These are phyloP conservation scores for Halcyon chelicuti DNA, from an alignment of 2,797 vertebrate species.

Conservation along the genomic window DNA sequence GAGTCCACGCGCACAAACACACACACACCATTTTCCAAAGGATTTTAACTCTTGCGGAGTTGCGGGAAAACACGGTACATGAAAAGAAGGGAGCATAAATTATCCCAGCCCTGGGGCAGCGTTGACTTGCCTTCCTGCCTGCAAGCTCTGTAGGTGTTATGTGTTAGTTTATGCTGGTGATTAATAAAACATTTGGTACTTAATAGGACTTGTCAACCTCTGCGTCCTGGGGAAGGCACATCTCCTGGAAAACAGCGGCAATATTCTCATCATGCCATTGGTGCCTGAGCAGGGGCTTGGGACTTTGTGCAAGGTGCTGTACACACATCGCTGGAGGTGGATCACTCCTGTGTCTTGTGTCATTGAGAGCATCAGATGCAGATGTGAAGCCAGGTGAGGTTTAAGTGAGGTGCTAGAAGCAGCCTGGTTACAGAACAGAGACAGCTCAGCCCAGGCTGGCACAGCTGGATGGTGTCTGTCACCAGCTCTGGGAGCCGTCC, in stretches of 20 bases:
- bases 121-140: slow-evolving; percentile 2
- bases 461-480: fast-evolving
- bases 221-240: background rate
- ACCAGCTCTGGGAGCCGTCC: background rate
- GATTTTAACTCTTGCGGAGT: background rate
- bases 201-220: background rate
- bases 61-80: background rate
- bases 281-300: fast-evolving
- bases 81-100: background rate
- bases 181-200: slow-evolving; percentile 8
- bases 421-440: background rate
- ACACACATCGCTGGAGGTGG: fast-evolving
- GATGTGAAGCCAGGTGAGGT: fast-evolving
- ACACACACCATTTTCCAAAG: background rate
- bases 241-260: background rate
- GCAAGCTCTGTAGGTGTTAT: background rate
- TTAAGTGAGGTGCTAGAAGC: background rate
- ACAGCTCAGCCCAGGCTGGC: background rate
- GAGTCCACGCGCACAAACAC: background rate
- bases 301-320: background rate
- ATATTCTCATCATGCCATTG: background rate
- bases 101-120: background rate
- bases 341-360: fast-evolving
- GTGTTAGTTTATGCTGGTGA: background rate
- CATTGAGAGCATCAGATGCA: fast-evolving